Conservation (phyloP, 2,797 vertebrate species). For the Lagodon rhomboides region DNA sequence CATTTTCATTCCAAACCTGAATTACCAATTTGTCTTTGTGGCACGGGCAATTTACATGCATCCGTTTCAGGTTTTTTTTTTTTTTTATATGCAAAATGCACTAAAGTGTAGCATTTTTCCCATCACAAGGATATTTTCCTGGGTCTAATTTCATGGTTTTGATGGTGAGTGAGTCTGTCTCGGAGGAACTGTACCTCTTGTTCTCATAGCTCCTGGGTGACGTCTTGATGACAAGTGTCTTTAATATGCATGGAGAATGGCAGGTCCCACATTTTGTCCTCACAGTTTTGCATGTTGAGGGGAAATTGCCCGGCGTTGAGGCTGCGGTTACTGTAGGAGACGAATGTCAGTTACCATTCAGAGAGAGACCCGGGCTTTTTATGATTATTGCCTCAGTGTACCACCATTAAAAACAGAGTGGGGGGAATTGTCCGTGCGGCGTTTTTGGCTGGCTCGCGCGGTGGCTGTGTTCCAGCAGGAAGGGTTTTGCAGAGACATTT, state of each 20-base stretch:
- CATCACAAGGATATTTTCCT: constrained; percentile 96
- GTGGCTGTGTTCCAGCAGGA: constrained; percentile 68
- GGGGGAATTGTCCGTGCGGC: constrained; percentile 72
- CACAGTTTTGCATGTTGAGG: constrained; percentile 85
- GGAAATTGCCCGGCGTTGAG: constrained; percentile 81
- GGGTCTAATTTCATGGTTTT: constrained; percentile 99
- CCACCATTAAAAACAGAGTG: constrained; percentile 81
- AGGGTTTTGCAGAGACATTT: constrained; percentile 71
- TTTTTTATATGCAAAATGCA: constrained; percentile 99
- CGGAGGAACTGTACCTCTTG: constrained; percentile 92
- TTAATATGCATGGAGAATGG: constrained; percentile 92
- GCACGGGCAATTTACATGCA: constrained; percentile 96
- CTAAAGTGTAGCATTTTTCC: constrained; percentile 97
- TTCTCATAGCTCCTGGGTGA: constrained; percentile 91
- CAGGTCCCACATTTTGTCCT: constrained; percentile 86
- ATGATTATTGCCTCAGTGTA: constrained; percentile 86
- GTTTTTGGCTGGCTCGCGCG: constrained; percentile 65
- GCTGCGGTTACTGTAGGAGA: constrained; percentile 79
- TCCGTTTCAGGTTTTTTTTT: constrained; percentile 83
- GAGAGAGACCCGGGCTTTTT: constrained; percentile 84
- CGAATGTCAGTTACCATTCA: constrained; percentile 82
- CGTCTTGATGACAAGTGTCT: constrained; percentile 98
- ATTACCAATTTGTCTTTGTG: constrained; percentile 99
- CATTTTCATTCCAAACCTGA: constrained; percentile 90
- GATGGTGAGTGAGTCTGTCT: constrained; percentile 96